Conservation (phyloP, 2,113 vertebrate genomes). For the Megaceryle maxima region DNA sequence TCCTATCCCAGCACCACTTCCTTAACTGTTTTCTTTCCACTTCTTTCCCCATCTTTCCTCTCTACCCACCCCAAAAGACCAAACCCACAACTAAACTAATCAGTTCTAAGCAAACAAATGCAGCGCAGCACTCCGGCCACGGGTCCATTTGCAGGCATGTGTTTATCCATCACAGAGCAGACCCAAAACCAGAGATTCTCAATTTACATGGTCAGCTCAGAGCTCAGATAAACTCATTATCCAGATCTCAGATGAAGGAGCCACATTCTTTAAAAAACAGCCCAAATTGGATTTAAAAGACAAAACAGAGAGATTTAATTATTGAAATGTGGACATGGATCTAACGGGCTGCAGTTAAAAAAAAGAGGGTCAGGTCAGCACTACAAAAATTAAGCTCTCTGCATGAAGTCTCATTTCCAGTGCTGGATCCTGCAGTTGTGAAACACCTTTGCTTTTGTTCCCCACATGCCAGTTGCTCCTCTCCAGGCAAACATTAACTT, state of each 20-base stretch:
- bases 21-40: neutral
- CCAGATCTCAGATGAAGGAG: neutral
- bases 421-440: neutral
- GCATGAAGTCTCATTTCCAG: neutral
- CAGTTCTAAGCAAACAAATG: neutral
- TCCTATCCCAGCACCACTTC: neutral
- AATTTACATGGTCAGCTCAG: neutral
- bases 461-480: neutral
- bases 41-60: neutral
- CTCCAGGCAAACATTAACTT: neutral
- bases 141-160: neutral
- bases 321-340: neutral
- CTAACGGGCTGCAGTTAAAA: neutral
- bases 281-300: neutral
- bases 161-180: neutral
- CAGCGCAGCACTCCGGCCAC: neutral
- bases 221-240: neutral
- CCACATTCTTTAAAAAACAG: neutral
- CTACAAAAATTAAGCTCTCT: neutral
- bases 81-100: neutral
- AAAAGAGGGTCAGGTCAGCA: neutral
- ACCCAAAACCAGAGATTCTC: neutral
- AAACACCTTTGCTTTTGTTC: neutral
- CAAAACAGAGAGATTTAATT: neutral
- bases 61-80: neutral